Evolutionary conservation across 2,888 invertebrate genomes (phyloP).

Genomic region (Calliphora vomitoria): DNA sequence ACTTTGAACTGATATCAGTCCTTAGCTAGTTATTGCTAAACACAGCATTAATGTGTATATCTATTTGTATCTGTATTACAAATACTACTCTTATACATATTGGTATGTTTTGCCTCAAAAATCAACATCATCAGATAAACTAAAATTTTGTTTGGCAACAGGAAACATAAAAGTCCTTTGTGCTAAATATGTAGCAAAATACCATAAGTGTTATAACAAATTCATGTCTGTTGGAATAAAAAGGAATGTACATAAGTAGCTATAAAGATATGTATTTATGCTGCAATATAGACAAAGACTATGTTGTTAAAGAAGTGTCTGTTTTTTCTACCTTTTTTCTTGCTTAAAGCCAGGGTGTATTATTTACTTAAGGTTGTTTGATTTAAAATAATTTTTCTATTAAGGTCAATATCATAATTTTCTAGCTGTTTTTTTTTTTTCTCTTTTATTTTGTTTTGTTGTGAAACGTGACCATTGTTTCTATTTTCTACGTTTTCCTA

Average conservation of each 20-base stretch:
- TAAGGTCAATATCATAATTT: conserved; percentile 15
- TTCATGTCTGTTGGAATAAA: not conserved
- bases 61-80: not conserved
- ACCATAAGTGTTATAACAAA: no score
- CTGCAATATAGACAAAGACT: not conserved
- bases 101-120: no score
- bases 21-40: not conserved
- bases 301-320: not conserved
- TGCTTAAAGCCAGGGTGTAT: not conserved
- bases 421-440: not conserved
- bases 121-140: no score
- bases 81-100: not conserved
- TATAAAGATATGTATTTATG: not conserved
- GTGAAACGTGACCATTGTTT: not conserved
- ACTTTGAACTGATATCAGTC: no score
- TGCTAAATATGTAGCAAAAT: no score
- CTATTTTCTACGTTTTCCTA: not conserved
- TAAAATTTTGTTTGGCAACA: no score
- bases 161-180: no score
- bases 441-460: not conserved
- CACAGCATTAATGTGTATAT: not conserved
- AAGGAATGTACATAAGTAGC: not conserved
- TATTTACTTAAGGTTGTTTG: conserved; percentile 22
- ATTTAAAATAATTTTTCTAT: conserved; percentile 10
- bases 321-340: not conserved